Evolutionary conservation across 2,888 invertebrate species (phyloP).

Genomic region (Rhagophthalmus giganteus): DNA sequence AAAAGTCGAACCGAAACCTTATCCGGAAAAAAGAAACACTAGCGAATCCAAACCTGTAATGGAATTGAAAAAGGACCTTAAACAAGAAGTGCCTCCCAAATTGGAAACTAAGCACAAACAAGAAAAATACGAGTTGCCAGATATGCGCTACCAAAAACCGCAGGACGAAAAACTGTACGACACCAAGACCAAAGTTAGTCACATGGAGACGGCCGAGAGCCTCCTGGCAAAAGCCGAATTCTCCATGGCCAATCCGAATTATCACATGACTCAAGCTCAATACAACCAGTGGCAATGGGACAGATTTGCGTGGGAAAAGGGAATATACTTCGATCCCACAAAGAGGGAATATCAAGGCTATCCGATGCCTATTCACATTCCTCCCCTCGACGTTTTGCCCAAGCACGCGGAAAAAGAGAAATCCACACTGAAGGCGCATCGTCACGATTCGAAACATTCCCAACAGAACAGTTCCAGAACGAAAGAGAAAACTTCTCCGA

Average conservation of each 20-base stretch:
- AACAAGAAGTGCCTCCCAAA: constrained; percentile 53
- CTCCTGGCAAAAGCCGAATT: constrained; percentile 65
- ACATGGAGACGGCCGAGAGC: constrained; percentile 54
- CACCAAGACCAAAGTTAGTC: constrained; percentile 44
- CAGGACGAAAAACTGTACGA: constrained; percentile 40
- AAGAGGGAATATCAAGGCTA: constrained; percentile 51
- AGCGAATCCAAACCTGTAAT: constrained; percentile 54
- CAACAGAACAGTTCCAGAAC: constrained; percentile 34
- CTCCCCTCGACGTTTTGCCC: constrained; percentile 50
- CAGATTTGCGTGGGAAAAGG: constrained; percentile 62
- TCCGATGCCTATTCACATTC: constrained; percentile 49
- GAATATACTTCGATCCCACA: constrained; percentile 61
- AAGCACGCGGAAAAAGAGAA: constrained; percentile 49
- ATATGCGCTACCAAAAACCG: constrained; percentile 40
- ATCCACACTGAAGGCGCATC: constrained; percentile 39
- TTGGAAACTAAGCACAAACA: constrained; percentile 41
- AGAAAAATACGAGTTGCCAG: constrained; percentile 34
- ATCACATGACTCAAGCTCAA: constrained; percentile 62
- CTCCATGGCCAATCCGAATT: constrained; percentile 69
- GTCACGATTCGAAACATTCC: constrained; percentile 46
- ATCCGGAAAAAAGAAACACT: constrained; percentile 47
- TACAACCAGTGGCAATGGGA: constrained; percentile 69
- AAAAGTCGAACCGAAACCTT: constrained; percentile 8
- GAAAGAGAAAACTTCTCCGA: constrained; percentile 39
- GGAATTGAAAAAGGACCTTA: constrained; percentile 51